Evolutionary conservation across 2,888 invertebrate genomes (phyloP).

Genomic region (Epistrophe eligans): DNA sequence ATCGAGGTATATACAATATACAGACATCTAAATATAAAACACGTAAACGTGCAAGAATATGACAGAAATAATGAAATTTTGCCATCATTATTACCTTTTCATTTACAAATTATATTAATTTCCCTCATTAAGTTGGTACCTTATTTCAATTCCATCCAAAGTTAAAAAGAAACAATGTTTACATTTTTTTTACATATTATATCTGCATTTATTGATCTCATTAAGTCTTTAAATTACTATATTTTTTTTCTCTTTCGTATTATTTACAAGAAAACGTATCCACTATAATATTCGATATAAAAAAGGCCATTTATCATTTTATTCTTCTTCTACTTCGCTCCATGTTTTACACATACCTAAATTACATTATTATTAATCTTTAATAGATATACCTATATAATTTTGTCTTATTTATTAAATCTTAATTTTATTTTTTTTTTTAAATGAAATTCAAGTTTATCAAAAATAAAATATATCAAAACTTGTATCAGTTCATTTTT

Average conservation of each 20-base stretch:
- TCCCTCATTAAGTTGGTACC: too few species aligned
- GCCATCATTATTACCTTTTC: too few species aligned
- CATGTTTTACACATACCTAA: constrained; percentile 50
- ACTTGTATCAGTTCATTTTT: constrained; percentile 37
- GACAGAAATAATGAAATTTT: too few species aligned
- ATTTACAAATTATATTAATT: too few species aligned
- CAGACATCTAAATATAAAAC: too few species aligned
- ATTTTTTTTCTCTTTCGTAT: background rate
- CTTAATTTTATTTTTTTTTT: background rate
- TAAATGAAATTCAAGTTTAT: constrained; percentile 17
- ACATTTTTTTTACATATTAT: constrained; percentile 29
- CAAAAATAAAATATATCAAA: constrained; percentile 32
- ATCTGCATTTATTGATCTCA: constrained; percentile 61
- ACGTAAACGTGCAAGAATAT: too few species aligned
- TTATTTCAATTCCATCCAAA: background rate
- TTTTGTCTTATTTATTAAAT: constrained; percentile 6
- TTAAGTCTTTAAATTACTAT: constrained; percentile 71
- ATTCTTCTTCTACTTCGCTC: constrained; percentile 35
- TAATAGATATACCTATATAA: background rate
- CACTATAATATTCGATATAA: constrained; percentile 72
- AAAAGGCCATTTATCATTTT: constrained; percentile 73
- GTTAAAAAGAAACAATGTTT: background rate
- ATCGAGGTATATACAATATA: too few species aligned
- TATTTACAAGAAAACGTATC: constrained; percentile 74
- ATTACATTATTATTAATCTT: background rate